phyloP scores from a whole-genome alignment of 2,113 vertebrate species.

The Hassar affinis region DNA sequence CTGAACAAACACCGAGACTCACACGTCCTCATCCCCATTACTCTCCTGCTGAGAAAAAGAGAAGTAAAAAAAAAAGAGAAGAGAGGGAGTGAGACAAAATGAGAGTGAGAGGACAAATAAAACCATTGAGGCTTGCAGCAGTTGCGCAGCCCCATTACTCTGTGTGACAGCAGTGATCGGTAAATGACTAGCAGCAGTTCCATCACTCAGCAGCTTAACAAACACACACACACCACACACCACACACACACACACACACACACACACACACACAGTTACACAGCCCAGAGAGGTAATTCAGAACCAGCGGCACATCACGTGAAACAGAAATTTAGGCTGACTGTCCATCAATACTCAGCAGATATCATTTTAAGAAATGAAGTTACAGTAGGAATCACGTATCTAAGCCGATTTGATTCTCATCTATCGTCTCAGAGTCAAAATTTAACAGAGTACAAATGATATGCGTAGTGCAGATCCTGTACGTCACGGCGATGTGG shows the following conservation, averaged over 20 bases:
- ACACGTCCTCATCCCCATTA: constrained; percentile 96
- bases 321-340: background rate
- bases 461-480: background rate
- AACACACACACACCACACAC: constrained; percentile 7
- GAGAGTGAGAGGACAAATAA: too few species aligned
- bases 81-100: too few species aligned
- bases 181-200: constrained; percentile 6
- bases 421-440: too few species aligned
- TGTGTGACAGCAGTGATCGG: constrained; percentile 20
- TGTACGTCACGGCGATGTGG: background rate
- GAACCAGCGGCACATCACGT: background rate
- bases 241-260: background rate
- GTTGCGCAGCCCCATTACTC: constrained; percentile 25
- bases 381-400: background rate
- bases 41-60: constrained; percentile 74
- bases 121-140: constrained; percentile 23
- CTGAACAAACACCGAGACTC: constrained; percentile 97
- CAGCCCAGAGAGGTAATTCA: background rate
- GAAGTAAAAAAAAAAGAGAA: background rate
- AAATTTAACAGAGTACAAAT: background rate
- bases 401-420: background rate
- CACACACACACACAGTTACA: background rate
- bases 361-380: background rate
- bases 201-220: background rate
- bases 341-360: background rate